Conservation (phyloP, 2,113 vertebrate genomes). For the Cathartes aura region DNA sequence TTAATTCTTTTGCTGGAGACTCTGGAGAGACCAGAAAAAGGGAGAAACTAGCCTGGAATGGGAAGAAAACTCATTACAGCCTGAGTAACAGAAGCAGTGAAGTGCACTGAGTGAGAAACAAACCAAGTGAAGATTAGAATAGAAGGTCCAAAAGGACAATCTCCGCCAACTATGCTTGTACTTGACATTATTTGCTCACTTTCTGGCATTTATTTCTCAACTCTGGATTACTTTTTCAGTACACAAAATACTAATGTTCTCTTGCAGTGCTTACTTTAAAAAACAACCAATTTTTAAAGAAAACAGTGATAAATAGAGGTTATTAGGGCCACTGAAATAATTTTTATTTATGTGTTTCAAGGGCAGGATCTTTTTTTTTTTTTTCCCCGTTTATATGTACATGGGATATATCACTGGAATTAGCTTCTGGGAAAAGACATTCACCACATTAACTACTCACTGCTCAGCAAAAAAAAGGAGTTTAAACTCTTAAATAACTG, state of each 20-base stretch:
- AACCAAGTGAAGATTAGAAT: background rate
- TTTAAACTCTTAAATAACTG: constrained; percentile 72
- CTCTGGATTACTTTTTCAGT: background rate
- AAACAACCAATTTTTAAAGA: background rate
- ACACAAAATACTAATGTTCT: background rate
- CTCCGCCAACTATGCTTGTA: background rate
- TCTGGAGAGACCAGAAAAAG: background rate
- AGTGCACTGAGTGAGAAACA: background rate
- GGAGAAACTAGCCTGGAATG: background rate
- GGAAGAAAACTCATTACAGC: background rate
- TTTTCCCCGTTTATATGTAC: background rate
- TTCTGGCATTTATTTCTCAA: background rate
- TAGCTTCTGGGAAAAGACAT: constrained; percentile 32
- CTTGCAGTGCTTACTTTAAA: background rate
- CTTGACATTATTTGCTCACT: background rate
- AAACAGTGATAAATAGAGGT: background rate
- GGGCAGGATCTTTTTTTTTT: background rate
- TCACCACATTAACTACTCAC: constrained; percentile 52
- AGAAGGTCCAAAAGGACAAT: background rate
- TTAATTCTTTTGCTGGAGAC: background rate
- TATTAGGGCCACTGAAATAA: background rate
- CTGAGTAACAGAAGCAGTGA: background rate
- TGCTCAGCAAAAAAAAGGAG: constrained; percentile 53
- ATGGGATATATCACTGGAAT: constrained; percentile 40
- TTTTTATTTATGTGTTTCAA: background rate